Percentiles rank a stretch among this genome's conserved stretches.
Evolutionary conservation across 2,888 invertebrate genomes (phyloP).

Genomic region (Calliphora vomitoria): DNA sequence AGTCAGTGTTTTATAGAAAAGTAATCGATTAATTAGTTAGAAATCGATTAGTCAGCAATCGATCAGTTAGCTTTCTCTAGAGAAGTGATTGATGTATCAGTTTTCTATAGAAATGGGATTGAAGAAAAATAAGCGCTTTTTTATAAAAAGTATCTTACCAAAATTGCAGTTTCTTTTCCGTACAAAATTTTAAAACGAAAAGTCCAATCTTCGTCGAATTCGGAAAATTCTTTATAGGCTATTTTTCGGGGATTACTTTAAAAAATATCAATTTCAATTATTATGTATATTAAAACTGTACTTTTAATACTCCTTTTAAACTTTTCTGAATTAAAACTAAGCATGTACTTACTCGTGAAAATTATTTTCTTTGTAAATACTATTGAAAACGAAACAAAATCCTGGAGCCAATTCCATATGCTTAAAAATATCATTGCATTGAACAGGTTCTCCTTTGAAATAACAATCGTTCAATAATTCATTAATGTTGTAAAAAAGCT

Average conservation of each 20-base stretch:
- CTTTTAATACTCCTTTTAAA: no score
- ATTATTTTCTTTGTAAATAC: conserved; percentile 9
- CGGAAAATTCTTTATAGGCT: neutral
- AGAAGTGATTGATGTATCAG: no score
- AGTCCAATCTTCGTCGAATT: conserved; percentile 61
- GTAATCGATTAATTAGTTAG: no score
- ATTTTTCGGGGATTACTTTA: conserved; percentile 1
- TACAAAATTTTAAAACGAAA: conserved; percentile 43
- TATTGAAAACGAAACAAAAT: conserved; percentile 62
- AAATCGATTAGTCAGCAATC: no score
- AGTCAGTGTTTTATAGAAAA: no score
- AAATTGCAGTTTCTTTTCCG: neutral
- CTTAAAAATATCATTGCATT: conserved; percentile 20
- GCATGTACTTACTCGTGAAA: conserved; percentile 32
- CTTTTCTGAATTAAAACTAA: neutral
- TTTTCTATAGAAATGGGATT: no score
- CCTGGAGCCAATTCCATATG: conserved; percentile 19
- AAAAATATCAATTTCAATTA: neutral
- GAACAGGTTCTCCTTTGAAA: neutral
- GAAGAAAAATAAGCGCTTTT: no score
- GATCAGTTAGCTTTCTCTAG: no score
- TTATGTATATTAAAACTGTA: no score
- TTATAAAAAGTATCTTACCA: conserved; percentile 23
- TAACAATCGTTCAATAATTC: conserved; percentile 42
- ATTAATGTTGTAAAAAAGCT: conserved; percentile 46